Evolutionary conservation across 2,888 invertebrate genomes (phyloP).

Genomic region (Galerucella calmariensis): DNA sequence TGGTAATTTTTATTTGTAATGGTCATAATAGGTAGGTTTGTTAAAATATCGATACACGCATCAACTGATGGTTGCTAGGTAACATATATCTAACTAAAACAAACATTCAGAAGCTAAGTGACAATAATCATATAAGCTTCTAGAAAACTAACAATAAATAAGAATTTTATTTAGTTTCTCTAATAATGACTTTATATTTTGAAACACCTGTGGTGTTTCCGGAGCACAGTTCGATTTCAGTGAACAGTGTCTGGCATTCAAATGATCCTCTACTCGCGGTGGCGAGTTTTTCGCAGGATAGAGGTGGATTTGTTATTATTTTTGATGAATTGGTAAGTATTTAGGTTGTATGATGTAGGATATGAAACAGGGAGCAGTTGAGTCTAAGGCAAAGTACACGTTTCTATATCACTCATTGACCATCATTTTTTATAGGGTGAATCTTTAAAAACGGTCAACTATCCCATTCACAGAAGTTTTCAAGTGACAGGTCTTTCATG

Average conservation of each 20-base stretch:
- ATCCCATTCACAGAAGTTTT: slow-evolving; percentile 79
- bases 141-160: slow-evolving; percentile 1
- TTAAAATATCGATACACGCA: no score
- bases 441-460: slow-evolving; percentile 78
- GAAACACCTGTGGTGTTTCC: slow-evolving; percentile 84
- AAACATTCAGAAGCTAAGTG: background rate
- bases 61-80: background rate
- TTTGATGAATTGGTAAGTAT: slow-evolving; percentile 84
- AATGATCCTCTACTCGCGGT: slow-evolving; percentile 84
- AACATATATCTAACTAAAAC: slow-evolving; percentile 3
- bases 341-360: background rate
- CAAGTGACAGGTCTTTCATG: slow-evolving; percentile 87
- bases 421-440: slow-evolving; percentile 71
- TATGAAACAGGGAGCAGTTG: background rate
- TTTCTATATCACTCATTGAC: no score
- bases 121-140: background rate
- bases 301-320: slow-evolving; percentile 88
- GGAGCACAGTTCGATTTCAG: slow-evolving; percentile 81
- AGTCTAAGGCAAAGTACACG: background rate
- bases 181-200: slow-evolving; percentile 81
- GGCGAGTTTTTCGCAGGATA: slow-evolving; percentile 87
- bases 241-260: slow-evolving; percentile 86
- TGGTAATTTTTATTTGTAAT: no score
- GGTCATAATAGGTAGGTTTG: no score
- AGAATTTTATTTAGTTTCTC: background rate